phyloP scores from a whole-genome alignment of 2,888 invertebrate species.

The Drosophila testacea region DNA sequence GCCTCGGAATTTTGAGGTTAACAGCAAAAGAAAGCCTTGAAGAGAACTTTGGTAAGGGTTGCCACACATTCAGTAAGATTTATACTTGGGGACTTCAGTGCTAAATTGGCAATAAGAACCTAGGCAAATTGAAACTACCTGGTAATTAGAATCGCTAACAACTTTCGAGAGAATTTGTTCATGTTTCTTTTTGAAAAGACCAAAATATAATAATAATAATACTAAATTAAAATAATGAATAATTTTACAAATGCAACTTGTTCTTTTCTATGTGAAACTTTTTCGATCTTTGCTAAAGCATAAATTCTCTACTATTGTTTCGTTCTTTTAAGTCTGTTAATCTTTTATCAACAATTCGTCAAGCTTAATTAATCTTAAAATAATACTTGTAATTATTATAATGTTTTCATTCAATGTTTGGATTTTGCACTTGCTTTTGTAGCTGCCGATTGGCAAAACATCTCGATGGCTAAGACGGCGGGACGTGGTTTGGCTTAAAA shows the following conservation, averaged over 20 bases:
- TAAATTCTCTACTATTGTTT: not conserved
- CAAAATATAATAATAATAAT: not conserved
- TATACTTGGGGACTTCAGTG: not conserved
- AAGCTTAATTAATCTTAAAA: slow-evolving; percentile 4
- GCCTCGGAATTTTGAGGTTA: slow-evolving; percentile 49
- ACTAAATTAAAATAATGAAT: not conserved
- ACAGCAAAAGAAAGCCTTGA: slow-evolving; percentile 45
- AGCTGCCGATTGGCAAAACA: slow-evolving; percentile 19
- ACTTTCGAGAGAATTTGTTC: slow-evolving; percentile 1
- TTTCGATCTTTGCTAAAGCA: not conserved
- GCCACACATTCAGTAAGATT: not conserved
- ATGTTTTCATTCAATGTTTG: slow-evolving; percentile 21
- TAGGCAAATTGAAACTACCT: slow-evolving; percentile 6
- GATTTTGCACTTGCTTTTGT: slow-evolving; percentile 21
- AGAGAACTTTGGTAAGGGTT: slow-evolving; percentile 30
- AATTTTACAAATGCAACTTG: not conserved
- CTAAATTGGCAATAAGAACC: not conserved
- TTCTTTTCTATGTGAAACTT: not conserved
- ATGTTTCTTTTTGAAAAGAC: not conserved
- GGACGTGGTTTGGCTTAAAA: slow-evolving; percentile 25
- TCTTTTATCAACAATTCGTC: not conserved
- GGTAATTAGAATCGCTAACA: not conserved
- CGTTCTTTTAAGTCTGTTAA: not conserved
- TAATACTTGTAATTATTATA: slow-evolving; percentile 3
- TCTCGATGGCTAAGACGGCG: not conserved